phyloP scores from a whole-genome alignment of 2,113 vertebrate genomes.

The Grammomys dolichurus region DNA sequence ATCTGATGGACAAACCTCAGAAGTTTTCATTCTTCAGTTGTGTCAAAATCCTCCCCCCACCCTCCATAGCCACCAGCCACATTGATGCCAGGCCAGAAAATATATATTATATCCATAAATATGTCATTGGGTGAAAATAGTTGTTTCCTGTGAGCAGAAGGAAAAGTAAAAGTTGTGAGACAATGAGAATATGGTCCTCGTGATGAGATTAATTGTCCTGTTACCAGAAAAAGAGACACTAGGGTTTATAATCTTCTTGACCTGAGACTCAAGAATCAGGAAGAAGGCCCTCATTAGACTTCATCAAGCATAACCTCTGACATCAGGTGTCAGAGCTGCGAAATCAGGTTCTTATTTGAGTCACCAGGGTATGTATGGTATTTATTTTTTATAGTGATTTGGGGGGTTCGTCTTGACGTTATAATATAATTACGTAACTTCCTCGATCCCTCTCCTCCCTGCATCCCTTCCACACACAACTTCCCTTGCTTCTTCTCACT shows the following conservation, averaged over 20 bases:
- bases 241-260: not conserved
- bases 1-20: not conserved
- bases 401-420: not conserved
- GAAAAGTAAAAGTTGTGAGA: not conserved
- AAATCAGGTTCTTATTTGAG: not conserved
- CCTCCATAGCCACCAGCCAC: rapidly evolving
- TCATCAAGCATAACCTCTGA: not conserved
- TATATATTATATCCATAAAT: not conserved
- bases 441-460: not conserved
- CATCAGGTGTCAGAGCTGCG: not conserved
- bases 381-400: not conserved
- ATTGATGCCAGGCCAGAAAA: not conserved
- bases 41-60: not conserved
- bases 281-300: too few species aligned
- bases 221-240: not conserved
- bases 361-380: not conserved
- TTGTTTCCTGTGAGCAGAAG: not conserved
- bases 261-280: not conserved
- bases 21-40: not conserved
- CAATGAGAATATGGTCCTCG: not conserved
- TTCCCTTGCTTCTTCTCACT: not conserved
- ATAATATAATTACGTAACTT: not conserved
- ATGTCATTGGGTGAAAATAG: not conserved
- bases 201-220: not conserved
- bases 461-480: too few species aligned